phyloP scores from a whole-genome alignment of 2,797 vertebrate species.

The Florisuga fusca region DNA sequence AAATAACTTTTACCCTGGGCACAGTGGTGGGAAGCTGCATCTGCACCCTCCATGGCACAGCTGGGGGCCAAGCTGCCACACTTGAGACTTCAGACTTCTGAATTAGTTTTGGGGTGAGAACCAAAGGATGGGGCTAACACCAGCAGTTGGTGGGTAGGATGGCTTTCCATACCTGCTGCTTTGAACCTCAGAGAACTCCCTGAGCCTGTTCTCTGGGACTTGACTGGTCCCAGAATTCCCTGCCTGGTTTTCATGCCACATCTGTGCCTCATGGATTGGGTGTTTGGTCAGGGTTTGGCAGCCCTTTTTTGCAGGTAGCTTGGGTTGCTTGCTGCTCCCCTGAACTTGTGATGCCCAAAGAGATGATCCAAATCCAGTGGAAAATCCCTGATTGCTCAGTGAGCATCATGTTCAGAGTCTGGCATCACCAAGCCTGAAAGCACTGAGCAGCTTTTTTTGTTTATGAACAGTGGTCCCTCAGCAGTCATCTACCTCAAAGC shows the following conservation, averaged over 20 bases:
- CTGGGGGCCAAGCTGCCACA: rapidly evolving
- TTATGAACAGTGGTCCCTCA: not conserved
- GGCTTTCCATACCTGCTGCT: not conserved
- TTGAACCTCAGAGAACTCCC: not conserved
- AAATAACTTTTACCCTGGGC: not conserved
- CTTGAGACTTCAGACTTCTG: not conserved
- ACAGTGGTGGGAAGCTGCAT: no score
- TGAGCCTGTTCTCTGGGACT: not conserved
- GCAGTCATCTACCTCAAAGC: not conserved
- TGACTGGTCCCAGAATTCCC: not conserved
- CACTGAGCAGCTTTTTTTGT: not conserved
- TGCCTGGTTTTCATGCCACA: not conserved
- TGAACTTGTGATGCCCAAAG: no score
- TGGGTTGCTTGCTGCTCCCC: not conserved
- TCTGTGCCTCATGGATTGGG: not conserved
- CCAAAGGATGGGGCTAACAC: not conserved
- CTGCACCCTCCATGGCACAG: no score
- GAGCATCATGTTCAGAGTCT: not conserved
- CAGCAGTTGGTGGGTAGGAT: not conserved
- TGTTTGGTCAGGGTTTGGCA: not conserved
- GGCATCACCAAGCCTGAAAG: not conserved
- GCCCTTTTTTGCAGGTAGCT: not conserved
- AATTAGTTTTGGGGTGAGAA: no score
- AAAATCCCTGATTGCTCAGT: not conserved
- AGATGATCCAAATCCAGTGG: not conserved